A percentile compares a stretch with the other conserved stretches of the same genome.
These are phyloP conservation scores for Crocodylus rhombifer DNA, from an alignment of 2,797 vertebrate genomes.

Conservation along the genomic window DNA sequence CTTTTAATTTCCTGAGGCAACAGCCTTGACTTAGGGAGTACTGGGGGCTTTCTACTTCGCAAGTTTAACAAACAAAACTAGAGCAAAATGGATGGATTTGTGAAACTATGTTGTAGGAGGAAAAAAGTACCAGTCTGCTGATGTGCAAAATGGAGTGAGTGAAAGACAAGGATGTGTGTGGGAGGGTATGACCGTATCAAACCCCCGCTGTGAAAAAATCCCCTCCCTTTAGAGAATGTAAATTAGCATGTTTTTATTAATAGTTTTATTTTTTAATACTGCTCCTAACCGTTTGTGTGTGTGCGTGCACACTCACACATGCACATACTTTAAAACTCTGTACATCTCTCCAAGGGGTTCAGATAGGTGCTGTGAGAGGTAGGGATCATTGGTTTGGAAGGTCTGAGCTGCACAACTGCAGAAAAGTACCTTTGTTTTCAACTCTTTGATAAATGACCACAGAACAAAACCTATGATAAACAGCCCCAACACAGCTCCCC, in stretches of 20 bases:
- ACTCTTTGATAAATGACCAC: background rate
- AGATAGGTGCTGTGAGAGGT: background rate
- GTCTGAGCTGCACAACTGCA: background rate
- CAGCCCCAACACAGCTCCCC: too few species aligned
- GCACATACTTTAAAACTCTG: background rate
- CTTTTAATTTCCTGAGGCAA: conserved; percentile 41
- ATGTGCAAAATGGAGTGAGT: background rate
- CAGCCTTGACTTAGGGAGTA: conserved; percentile 26
- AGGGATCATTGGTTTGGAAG: conserved; percentile 19
- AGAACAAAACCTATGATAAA: background rate
- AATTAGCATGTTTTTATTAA: background rate
- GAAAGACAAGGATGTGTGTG: conserved; percentile 17
- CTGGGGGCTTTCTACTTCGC: conserved; percentile 18
- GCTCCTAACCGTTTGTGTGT: background rate
- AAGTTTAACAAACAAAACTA: conserved; percentile 51
- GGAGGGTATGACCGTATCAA: background rate
- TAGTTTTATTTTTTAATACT: background rate
- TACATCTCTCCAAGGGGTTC: background rate
- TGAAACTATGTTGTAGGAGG: conserved; percentile 58
- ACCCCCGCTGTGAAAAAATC: background rate
- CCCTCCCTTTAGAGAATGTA: background rate
- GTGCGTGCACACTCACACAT: rapidly evolving
- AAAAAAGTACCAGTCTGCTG: background rate
- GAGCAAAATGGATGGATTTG: conserved; percentile 54
- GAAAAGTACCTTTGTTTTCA: background rate